A percentile compares a stretch with the other conserved stretches of the same genome.
Evolutionary conservation across 2,113 vertebrate genomes (phyloP).

Genomic region (Peucedramus taeniatus): DNA sequence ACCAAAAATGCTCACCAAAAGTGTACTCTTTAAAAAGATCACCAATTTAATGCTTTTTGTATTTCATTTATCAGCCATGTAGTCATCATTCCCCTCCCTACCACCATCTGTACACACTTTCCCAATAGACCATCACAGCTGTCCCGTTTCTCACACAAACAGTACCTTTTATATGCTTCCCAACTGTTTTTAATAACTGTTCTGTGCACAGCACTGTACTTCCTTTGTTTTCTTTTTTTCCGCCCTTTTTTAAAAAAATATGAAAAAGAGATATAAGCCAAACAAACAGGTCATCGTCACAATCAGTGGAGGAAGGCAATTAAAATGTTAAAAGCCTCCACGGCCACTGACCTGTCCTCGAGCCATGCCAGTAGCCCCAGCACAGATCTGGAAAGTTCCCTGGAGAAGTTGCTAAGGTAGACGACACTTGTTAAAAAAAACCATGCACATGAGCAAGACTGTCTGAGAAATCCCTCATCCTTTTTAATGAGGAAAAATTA

Average conservation of each 20-base stretch:
- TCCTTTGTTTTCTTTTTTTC: conserved; percentile 53
- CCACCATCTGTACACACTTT: conserved; percentile 78
- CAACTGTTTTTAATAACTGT: conserved; percentile 74
- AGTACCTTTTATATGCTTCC: conserved; percentile 69
- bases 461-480: not conserved
- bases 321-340: conserved; percentile 14
- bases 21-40: conserved; percentile 56
- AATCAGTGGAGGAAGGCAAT: conserved; percentile 9
- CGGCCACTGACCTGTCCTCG: not conserved
- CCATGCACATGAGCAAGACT: accelerated
- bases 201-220: conserved; percentile 55
- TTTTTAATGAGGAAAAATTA: not conserved
- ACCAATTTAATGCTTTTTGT: conserved; percentile 61
- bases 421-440: not conserved
- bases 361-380: not conserved
- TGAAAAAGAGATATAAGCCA: conserved; percentile 53
- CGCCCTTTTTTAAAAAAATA: not conserved
- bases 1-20: conserved; percentile 49
- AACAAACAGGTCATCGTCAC: conserved; percentile 51
- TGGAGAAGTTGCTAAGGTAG: conserved; percentile 8
- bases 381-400: not conserved
- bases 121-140: conserved; percentile 81
- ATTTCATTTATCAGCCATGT: conserved; percentile 68
- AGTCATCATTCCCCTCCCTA: conserved; percentile 63
- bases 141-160: conserved; percentile 76